Evolutionary conservation across 2,113 vertebrate genomes (phyloP).

Genomic region (Penelope pileata): DNA sequence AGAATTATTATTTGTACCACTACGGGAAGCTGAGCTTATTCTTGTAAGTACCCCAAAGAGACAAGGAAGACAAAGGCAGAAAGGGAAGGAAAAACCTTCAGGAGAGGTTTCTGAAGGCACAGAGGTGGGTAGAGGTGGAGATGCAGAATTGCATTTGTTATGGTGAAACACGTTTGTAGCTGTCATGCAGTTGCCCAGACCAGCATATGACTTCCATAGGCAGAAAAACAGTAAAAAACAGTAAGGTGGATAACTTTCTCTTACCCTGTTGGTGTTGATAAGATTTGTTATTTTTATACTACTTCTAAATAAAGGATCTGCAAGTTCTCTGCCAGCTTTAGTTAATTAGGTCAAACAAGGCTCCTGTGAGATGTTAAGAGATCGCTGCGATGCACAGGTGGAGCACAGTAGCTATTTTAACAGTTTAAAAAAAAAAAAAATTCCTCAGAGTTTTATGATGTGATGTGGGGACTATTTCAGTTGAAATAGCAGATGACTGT

Average conservation of each 20-base stretch:
- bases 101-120: background rate
- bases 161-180: background rate
- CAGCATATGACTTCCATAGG: background rate
- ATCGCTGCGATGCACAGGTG: constrained; percentile 33
- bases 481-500: constrained; percentile 21
- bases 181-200: background rate
- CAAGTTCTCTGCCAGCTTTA: constrained; percentile 37
- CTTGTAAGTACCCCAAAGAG: background rate
- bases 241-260: constrained; percentile 7
- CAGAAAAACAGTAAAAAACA: background rate
- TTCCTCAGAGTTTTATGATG: constrained; percentile 45
- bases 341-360: constrained; percentile 66
- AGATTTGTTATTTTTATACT: constrained; percentile 51
- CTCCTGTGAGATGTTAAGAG: constrained; percentile 58
- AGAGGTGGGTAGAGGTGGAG: background rate
- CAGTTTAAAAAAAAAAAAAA: background rate
- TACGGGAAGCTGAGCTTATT: background rate
- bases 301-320: constrained; percentile 50
- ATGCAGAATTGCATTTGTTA: background rate
- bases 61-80: background rate
- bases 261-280: constrained; percentile 3
- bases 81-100: background rate
- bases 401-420: constrained; percentile 58
- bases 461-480: constrained; percentile 48
- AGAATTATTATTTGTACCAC: background rate